A percentile compares a stretch with the other conserved stretches of the same genome.
Conservation (phyloP, 2,797 vertebrate species). For the Tragopan temminckii region DNA sequence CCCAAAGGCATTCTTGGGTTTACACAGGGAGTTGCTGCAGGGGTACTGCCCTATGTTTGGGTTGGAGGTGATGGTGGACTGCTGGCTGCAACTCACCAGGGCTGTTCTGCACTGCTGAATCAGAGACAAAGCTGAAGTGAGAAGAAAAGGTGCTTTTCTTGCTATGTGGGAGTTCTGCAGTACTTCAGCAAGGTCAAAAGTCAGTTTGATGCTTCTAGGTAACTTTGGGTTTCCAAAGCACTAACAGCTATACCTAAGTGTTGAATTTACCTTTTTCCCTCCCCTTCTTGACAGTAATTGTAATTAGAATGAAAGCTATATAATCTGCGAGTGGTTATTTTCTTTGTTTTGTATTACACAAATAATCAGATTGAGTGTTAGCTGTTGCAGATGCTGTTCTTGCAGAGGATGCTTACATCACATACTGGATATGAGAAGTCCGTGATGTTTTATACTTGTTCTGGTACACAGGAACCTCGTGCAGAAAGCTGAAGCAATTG, state of each 20-base stretch:
- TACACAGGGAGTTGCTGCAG: neutral
- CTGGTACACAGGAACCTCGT: neutral
- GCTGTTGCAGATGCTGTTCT: neutral
- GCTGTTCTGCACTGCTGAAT: neutral
- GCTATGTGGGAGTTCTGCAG: neutral
- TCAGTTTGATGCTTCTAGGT: neutral
- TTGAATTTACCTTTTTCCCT: neutral
- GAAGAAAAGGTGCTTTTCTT: neutral
- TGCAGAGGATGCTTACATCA: neutral
- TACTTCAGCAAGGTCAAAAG: neutral
- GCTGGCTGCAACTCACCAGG: neutral
- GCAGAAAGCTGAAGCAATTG: neutral
- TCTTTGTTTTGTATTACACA: neutral
- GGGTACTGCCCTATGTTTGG: neutral
- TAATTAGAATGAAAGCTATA: neutral
- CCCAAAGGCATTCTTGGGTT: neutral
- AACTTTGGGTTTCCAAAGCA: neutral
- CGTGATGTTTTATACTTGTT: neutral
- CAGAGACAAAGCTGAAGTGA: neutral
- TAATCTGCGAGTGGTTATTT: neutral
- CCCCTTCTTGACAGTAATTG: neutral
- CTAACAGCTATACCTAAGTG: neutral
- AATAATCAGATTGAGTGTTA: neutral
- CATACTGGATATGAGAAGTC: rapidly evolving
- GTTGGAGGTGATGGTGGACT: neutral